Evolutionary conservation across 2,888 invertebrate species (phyloP), one percentile per base, ranked within the genome.

Genomic region (Agonopterix subpropinquella): DNA sequence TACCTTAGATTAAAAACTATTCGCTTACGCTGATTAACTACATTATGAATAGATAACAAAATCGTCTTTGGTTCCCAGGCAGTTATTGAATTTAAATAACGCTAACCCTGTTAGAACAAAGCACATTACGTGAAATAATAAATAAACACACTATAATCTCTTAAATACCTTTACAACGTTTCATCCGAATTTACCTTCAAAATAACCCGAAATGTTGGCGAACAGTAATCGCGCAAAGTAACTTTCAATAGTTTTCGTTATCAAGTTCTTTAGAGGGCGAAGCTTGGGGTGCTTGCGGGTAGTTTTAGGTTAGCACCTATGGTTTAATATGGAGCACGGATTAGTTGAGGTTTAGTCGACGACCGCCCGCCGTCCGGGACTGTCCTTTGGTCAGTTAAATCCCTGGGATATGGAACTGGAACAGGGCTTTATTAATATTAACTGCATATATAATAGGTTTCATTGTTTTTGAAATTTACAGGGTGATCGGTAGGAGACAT

Each of bases 301-400:
- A 71, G 73, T 68, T 68, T 65, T 64, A 77, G 77, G 81, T 86
- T 87, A 89, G 80, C 74, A 70, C 74, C 76, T 78, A 74, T 75
- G 83, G 82, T 79, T 82, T 84, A 85, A 83, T 80, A 76, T 79
- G 74, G 69, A 71, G 75, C 80, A 66, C 77, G 88, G 89, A 89
- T 89, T 86, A 89, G 64, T 71, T 68, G 70, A 73, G 85, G 81
- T 81, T 86, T 83, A 80, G 80, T 72, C 67, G 70, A 58, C 67
- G 68, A 57, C 69, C 70, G 67, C 57, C 70, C 69, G 65, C 63
- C 64, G 59, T 50, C 59, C 73, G 69, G 72, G 67, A 53, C 68
- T 61, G 77, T 70, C 78, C 76, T 76, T 72, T 75, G 87, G 84
- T 83, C 86, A 83, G 68, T 77, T 78, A 74, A 83, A 77, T 73